Evolutionary conservation across 2,797 vertebrate species (phyloP), one percentile per base, ranked within the genome.

Genomic region (Chelon auratus): DNA sequence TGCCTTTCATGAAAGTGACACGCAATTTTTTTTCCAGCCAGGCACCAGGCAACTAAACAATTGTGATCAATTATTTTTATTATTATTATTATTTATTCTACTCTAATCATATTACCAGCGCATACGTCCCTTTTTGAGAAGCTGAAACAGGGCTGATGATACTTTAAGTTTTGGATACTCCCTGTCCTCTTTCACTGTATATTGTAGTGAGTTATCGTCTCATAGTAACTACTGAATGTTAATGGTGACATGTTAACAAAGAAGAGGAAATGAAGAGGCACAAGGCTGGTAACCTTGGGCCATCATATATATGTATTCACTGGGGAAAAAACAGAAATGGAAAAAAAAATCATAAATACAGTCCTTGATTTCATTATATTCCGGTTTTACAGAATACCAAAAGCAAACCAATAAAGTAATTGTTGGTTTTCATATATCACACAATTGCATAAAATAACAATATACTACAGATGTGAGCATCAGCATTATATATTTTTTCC

Each of bases 181-280:
- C 67, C 74, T 62, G 77, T 91, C 79, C 82, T 86, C 78, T 85
- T 81, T 78, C 72, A 86, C 87, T 87, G 81, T 85, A 80, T 80
- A 86, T 72, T 84, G 82, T 88, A 83, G 84, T 81, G 86, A 87
- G 81, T 87, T 78, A 58, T 86, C 81, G 68, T 89, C 72, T 82
- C 72, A 82, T 72, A 80, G 82, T 87, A 91, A 91, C 92, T 92
- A 92, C 91, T 93, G 92, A 92, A 90, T 89, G 86, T 93, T 89
- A 77, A 83, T 54, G 77, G 75, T 70, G 89, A 82, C 83, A 75
- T 37, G 83, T 77, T 72, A 78, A 79, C 61, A 63, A 73, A 81
- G 62, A 68, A 73, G 37, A 48, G 64, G 18, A 56, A 61, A 82
- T 62, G 66, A 89, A 87, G 69, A 85, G 85, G 81, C 80, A 78